Evolutionary conservation across 2,888 invertebrate genomes (phyloP), one percentile per base, ranked within the genome.

Genomic region (Amblyjoppa proteus): DNA sequence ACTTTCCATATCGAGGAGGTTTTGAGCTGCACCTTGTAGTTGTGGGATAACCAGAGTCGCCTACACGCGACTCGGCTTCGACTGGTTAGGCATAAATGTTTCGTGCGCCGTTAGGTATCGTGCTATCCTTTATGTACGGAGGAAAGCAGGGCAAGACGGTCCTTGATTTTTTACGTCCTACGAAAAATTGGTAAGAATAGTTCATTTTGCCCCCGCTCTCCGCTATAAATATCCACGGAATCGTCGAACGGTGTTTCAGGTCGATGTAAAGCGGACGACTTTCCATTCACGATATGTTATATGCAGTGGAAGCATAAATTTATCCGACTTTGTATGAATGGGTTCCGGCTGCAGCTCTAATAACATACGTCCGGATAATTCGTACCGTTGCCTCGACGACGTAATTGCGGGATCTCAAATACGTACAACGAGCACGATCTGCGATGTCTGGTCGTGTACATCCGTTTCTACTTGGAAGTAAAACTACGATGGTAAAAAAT

Each of bases 1-100:
- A 91, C 91, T 92, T 92, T 92, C 91, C 91, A 91, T 92, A 91
- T 90, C 87, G 90, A 91, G 91, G 87, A 90, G 89, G 88, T 91
- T 91, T 91, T 90, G 90, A 90, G 91, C 90, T 90, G 87, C 88
- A 88, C 88, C 90, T 89, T 81, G 69, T 86, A 89, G 90, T 89
- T 81, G 87, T 90, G 91, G 91, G 90, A 90, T 91, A 91, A 90
- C 90, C 90, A 90, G 92, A 87, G 90, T 90, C 91, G 91, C 91
- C 91, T 91, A 91, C 91, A 90, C 90, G 88, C 89, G 86, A 41
- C 80, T 89, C 88, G 87, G 88, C 86, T 90, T 89, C 86, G 87
- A 89, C 87, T 85, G 88, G 88, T 85, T 89, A 87, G 87, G 87
- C 87, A 88, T 87, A 89, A 91, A 89, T 90, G 88, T 87, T 89